Conservation (phyloP, 2,888 invertebrate genomes). For the Andrena hattorfiana region DNA sequence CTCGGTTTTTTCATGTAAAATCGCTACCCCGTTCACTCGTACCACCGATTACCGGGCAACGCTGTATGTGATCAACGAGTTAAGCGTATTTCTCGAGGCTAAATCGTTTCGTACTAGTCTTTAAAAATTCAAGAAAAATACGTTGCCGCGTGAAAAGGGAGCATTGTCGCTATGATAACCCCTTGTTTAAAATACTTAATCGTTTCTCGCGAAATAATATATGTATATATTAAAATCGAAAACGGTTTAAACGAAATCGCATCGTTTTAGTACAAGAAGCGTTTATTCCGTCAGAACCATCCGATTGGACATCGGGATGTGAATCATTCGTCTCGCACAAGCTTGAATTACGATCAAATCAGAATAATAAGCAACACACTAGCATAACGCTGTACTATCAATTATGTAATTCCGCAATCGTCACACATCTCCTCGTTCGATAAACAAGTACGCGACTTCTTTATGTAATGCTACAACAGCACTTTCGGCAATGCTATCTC, state of each 20-base stretch:
- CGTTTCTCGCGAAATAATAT: neutral
- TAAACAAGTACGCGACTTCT: neutral
- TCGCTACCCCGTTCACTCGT: no score
- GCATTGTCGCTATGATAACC: constrained; percentile 9
- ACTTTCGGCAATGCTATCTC: constrained; percentile 19
- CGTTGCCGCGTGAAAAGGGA: constrained; percentile 1
- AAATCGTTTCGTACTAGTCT: constrained; percentile 37
- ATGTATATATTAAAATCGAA: constrained; percentile 12
- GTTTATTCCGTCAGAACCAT: neutral
- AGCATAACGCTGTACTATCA: neutral
- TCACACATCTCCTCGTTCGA: neutral
- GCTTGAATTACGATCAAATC: constrained; percentile 15
- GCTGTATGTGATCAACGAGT: constrained; percentile 40
- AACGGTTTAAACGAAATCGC: neutral
- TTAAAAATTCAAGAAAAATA: constrained; percentile 42
- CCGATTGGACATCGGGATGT: neutral
- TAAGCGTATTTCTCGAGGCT: constrained; percentile 67
- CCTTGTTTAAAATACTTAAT: constrained; percentile 30
- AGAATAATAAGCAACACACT: neutral
- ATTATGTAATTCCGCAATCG: neutral
- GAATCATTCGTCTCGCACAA: neutral
- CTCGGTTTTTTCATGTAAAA: no score
- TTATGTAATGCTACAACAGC: constrained; percentile 13
- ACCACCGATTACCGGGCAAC: no score
- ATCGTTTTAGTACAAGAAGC: constrained; percentile 1